phyloP scores from a whole-genome alignment of 2,888 invertebrate species.

The Drosophila meridionalis region DNA sequence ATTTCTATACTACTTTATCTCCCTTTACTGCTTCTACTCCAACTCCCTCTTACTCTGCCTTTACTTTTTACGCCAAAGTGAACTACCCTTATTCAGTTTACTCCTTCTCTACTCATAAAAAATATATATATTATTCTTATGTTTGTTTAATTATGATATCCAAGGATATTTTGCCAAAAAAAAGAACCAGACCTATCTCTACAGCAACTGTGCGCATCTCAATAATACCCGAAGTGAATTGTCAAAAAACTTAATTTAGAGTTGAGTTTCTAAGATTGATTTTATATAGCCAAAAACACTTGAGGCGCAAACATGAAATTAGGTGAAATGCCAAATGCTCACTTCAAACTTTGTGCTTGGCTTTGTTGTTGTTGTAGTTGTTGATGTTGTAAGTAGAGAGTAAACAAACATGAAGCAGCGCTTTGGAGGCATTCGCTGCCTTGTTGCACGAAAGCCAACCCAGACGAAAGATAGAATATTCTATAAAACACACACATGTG shows the following conservation, averaged over 20 bases:
- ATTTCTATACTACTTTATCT: too few species aligned
- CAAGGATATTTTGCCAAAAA: too few species aligned
- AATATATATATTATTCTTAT: too few species aligned
- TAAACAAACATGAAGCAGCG: constrained; percentile 57
- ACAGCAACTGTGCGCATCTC: not conserved
- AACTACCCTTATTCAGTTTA: too few species aligned
- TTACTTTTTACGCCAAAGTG: too few species aligned
- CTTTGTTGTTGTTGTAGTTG: constrained; percentile 24
- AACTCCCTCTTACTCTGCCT: too few species aligned
- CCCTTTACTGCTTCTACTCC: too few species aligned
- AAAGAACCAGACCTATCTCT: not conserved
- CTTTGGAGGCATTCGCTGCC: constrained; percentile 48
- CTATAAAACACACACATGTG: constrained; percentile 9
- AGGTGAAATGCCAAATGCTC: constrained; percentile 47
- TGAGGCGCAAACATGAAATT: constrained; percentile 28
- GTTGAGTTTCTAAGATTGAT: not conserved
- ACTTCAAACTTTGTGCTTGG: constrained; percentile 42
- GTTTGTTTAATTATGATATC: too few species aligned
- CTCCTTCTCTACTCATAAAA: too few species aligned
- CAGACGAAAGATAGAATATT: constrained; percentile 12
- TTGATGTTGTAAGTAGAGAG: constrained; percentile 35
- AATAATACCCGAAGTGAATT: not conserved
- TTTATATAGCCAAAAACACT: constrained; percentile 1
- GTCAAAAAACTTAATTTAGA: not conserved
- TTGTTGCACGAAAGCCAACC: constrained; percentile 14